Base-by-base conservation (phyloP, 2,888 invertebrate genomes). In the Conus canariensis region DNA sequence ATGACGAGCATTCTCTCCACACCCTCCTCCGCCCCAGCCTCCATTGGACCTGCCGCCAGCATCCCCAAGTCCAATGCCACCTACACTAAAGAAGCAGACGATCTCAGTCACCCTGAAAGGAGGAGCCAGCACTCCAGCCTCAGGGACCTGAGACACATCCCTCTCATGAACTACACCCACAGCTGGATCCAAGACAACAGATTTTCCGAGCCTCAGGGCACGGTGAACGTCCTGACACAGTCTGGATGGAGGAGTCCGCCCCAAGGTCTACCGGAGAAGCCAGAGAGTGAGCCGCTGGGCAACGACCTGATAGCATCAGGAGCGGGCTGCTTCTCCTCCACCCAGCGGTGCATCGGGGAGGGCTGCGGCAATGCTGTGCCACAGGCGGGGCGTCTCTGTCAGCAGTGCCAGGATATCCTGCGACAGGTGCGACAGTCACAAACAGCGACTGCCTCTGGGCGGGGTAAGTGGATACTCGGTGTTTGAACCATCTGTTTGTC, bases 231-330 rank as follows among this genome's bases (percentile, higher is more conserved):
- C 12, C 14, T 30, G 80, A n/a, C n/a, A 19, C 14, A 12, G 45
- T 12, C 80, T 0, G 25, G 5, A 2, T 14, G 16, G 10, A 19
- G 5, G n/a, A 60, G 74, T 30, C 87, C 64, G 3, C 74, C 87
- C 0, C 12, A 70, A 22, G 89, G 89, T 7, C 58, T 89, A 45
- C 89, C 89, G 22, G 89, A 89, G 59, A 83, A 70, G 22, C 85
- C 70, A 5, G 89, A 85, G 25, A 74, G 89, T 59, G 89, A 89
- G 30, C 16, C 58, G n/a, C 67, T 64, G 8, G 77, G 58, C 8
- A 77, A 64, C 25, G 89, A 89, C 60, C 45, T 89, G 58, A n/a
- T 89, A 8, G 85, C 89, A 12, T 89, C 89, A 59, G 89, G 89
- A 14, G 70, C 64, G 22, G 85, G 8, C 19, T 89, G 89, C 83